Evolutionary conservation across 2,888 invertebrate species (phyloP).

Genomic region (Dryocosmus kuriphilus): DNA sequence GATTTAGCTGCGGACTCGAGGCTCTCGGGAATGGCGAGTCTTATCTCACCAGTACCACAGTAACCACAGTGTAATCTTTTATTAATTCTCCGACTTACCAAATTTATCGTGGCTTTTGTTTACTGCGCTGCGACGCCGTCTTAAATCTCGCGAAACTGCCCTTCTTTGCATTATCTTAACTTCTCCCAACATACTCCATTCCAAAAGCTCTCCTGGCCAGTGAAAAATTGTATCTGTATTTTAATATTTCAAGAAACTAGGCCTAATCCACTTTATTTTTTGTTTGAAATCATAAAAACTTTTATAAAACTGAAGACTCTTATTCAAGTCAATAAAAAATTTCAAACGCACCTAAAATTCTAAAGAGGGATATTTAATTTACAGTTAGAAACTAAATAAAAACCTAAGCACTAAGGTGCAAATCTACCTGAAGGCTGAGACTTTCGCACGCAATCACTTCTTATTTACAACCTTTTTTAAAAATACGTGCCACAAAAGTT

Average conservation of each 20-base stretch:
- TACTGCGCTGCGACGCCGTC: constrained; percentile 66
- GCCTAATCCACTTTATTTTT: no score
- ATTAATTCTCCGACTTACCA: constrained; percentile 77
- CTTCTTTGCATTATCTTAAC: constrained; percentile 57
- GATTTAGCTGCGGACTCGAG: constrained; percentile 75
- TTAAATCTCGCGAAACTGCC: constrained; percentile 69
- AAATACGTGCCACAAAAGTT: constrained; percentile 29
- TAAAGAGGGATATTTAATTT: no score
- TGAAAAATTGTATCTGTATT: neutral
- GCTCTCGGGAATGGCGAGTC: constrained; percentile 61
- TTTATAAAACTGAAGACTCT: no score
- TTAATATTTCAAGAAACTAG: neutral
- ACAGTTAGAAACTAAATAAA: no score
- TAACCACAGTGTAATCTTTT: constrained; percentile 75
- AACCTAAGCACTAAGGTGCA: neutral
- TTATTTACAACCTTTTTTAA: constrained; percentile 18
- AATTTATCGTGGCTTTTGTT: constrained; percentile 77
- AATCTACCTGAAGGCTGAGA: neutral
- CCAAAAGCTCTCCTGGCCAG: neutral
- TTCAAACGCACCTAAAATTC: no score
- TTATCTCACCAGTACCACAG: constrained; percentile 58
- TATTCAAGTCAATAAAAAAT: no score
- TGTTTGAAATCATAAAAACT: no score
- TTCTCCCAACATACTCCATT: constrained; percentile 27
- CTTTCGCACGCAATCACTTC: neutral